These are phyloP conservation scores for Gracilinanus agilis DNA, from an alignment of 2,113 vertebrate species.

Conservation along the genomic window DNA sequence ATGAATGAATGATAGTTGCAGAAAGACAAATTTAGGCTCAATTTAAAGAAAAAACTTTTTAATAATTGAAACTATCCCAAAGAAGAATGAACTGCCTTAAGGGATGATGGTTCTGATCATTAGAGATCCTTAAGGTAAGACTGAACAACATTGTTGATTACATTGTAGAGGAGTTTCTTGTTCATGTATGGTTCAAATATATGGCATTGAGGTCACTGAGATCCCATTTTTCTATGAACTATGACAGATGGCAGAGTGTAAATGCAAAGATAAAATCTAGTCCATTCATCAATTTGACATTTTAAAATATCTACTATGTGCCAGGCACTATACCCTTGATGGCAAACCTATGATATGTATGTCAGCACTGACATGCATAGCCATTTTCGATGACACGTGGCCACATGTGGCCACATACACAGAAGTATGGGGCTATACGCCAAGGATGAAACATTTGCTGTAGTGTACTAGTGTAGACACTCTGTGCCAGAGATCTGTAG, in stretches of 20 bases:
- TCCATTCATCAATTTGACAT: neutral
- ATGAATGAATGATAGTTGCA: neutral
- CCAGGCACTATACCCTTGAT: neutral
- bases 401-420: no score
- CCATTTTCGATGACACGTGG: no score
- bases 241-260: neutral
- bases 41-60: neutral
- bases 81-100: neutral
- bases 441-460: no score
- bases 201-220: neutral
- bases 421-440: no score
- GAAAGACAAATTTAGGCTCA: neutral
- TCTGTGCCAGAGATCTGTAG: no score
- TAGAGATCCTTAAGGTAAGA: neutral
- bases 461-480: no score
- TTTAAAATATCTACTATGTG: neutral
- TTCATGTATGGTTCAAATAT: neutral
- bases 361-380: no score
- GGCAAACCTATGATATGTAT: no score
- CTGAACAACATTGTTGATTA: neutral
- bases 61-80: neutral
- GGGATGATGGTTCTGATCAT: neutral
- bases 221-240: neutral
- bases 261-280: neutral
- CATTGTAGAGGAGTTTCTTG: neutral